A percentile compares a stretch with the other conserved stretches of the same genome.
Evolutionary conservation across 2,113 vertebrate species (phyloP).

Genomic region (Nettapus auritus): DNA sequence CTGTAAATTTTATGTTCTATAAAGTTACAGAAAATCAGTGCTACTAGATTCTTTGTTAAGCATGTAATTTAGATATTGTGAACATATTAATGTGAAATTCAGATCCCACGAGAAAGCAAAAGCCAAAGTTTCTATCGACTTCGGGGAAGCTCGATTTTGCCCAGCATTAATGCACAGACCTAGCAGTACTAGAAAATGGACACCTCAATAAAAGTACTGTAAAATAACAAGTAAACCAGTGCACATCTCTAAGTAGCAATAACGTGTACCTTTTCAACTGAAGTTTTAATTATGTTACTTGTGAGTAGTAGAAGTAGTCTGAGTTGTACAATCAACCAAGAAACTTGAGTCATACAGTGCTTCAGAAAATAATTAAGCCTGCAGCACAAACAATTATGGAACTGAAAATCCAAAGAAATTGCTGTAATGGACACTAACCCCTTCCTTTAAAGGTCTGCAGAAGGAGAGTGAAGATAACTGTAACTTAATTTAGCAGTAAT

Average conservation of each 20-base stretch:
- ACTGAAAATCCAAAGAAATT: neutral
- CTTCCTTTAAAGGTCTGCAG: neutral
- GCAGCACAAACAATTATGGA: neutral
- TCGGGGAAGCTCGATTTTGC: constrained; percentile 37
- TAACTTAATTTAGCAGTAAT: neutral
- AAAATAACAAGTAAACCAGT: constrained; percentile 39
- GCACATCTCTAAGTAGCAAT: constrained; percentile 27
- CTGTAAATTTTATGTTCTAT: neutral
- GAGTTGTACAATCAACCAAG: neutral
- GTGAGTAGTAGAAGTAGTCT: neutral
- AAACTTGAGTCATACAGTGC: neutral
- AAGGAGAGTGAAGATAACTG: neutral
- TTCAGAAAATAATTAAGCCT: neutral
- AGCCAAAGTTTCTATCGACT: constrained; percentile 10
- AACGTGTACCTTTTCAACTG: neutral
- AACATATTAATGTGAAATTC: neutral
- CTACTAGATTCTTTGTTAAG: neutral
- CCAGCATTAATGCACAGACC: constrained; percentile 32
- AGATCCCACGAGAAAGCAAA: constrained; percentile 9
- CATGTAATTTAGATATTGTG: neutral
- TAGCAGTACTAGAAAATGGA: constrained; percentile 65
- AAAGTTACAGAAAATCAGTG: constrained; percentile 18
- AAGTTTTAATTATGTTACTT: neutral
- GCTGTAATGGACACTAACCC: neutral
- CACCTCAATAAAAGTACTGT: constrained; percentile 65